Conservation (phyloP, 2,888 invertebrate species). For the Tineola bisselliella region DNA sequence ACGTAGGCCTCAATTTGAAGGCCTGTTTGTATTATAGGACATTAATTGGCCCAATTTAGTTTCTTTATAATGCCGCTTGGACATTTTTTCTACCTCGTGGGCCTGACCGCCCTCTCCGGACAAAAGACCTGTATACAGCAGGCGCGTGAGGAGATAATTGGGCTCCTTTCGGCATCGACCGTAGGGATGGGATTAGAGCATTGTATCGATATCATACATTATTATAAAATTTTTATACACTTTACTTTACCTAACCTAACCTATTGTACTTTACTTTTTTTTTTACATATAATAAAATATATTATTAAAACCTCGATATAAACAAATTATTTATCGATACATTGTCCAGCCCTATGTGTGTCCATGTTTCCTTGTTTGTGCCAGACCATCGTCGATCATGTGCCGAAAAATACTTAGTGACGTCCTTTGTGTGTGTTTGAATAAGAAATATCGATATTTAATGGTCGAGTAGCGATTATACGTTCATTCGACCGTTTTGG, state of each 20-base stretch:
- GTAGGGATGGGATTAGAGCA: neutral
- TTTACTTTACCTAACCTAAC: too few relatives aligned
- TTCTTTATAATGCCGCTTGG: neutral
- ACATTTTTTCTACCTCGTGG: constrained; percentile 25
- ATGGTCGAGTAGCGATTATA: neutral
- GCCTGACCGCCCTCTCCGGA: constrained; percentile 23
- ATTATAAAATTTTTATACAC: too few relatives aligned
- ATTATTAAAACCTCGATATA: too few relatives aligned
- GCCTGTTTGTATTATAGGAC: too few relatives aligned
- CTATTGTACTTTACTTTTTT: too few relatives aligned
- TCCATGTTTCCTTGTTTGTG: constrained; percentile 47
- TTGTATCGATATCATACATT: neutral
- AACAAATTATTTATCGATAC: neutral
- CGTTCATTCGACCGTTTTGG: neutral
- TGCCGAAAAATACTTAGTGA: constrained; percentile 13
- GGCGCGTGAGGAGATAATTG: constrained; percentile 43
- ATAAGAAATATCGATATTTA: constrained; percentile 8
- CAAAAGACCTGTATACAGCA: constrained; percentile 31
- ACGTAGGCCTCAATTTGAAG: too few relatives aligned
- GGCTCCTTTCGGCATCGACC: constrained; percentile 19
- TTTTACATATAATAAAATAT: too few relatives aligned
- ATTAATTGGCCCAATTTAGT: neutral
- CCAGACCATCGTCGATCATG: constrained; percentile 52
- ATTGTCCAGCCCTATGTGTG: neutral
- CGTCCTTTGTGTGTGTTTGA: neutral